Base-by-base conservation (phyloP, 2,888 invertebrate species). In the Apamea epomidion region DNA sequence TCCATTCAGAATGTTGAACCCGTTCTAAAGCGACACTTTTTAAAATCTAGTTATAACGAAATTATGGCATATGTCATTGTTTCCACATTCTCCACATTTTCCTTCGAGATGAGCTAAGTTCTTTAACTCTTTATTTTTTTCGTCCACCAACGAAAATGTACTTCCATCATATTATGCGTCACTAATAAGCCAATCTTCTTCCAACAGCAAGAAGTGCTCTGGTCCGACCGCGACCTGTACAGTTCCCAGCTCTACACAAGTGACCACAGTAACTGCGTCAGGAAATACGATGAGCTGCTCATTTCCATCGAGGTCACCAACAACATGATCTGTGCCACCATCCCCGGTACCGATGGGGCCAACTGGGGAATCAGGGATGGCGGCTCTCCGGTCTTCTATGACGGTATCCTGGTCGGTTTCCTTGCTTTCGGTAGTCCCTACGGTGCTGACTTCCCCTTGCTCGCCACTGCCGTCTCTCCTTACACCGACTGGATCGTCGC, bases 361-460 rank as follows among this genome's bases (percentile, higher is more conserved):
- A 93, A 92, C 69, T 90, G 92, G 37, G 89, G 91, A 58, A 80
- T 90, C n/a, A 89, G 91, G 8, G 94, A 97, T 90, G 93, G 93
- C 72, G 97, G 97, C 10, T 95, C 96, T n/a, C 96, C 97, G 32
- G 84, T 97, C 81, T 94, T 92, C 86, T 92, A 92, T 85, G 90
- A 89, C 67, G 92, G 92, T 69, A 88, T 92, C 83, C 89, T 95
- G 80, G 92, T 96, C 84, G 96, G 96, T 16, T 48, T 87, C n/a
- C 60, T 78, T 16, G 0, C 82, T 8, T 82, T 76, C 16, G 87
- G 87, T 37, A 78, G 70, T 16, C 87, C 88, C 2, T 29, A 51
- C 16, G 69, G 70, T 12, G 58, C 48, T 0, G 65, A 70, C 21
- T 58, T 5, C 12, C 76, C 88, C 7, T 1, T 88, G 69, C 80